Conservation (phyloP, 2,888 invertebrate species). For the Acanthococcus lagerstroemiae region DNA sequence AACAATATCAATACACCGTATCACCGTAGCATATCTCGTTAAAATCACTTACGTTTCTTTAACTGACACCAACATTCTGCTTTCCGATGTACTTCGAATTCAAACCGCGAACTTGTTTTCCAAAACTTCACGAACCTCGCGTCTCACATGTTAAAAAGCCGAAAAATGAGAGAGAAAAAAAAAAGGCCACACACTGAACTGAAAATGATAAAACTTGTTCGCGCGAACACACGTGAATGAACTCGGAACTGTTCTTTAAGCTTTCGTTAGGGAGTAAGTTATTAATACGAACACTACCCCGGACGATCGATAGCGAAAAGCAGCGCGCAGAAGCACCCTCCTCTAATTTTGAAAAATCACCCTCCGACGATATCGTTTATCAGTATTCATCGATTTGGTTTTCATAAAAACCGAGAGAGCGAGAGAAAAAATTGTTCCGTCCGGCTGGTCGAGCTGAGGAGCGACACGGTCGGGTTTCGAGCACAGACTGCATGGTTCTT, state of each 20-base stretch:
- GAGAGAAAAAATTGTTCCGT: neutral
- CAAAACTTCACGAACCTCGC: too few relatives aligned
- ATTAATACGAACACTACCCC: neutral
- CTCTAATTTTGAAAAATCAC: neutral
- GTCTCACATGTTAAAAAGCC: too few relatives aligned
- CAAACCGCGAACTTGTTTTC: too few relatives aligned
- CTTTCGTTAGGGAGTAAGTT: constrained; percentile 5
- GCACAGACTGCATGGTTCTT: constrained; percentile 12
- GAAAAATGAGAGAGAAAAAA: too few relatives aligned
- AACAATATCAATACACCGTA: too few relatives aligned
- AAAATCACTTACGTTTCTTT: too few relatives aligned
- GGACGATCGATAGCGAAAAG: constrained; percentile 17
- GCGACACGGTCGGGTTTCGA: neutral
- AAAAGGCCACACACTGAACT: too few relatives aligned
- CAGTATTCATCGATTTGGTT: constrained; percentile 12
- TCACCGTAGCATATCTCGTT: too few relatives aligned
- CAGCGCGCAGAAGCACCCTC: constrained; percentile 18
- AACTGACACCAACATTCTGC: too few relatives aligned
- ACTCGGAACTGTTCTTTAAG: constrained; percentile 1
- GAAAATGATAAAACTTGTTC: too few relatives aligned
- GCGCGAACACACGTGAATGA: constrained; percentile 8
- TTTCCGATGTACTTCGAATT: too few relatives aligned
- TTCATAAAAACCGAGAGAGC: neutral
- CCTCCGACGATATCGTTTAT: neutral
- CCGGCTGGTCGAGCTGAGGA: neutral